phyloP scores from a whole-genome alignment of 1,140 invertebrate genomes.

The Drosophila grimshawi region DNA sequence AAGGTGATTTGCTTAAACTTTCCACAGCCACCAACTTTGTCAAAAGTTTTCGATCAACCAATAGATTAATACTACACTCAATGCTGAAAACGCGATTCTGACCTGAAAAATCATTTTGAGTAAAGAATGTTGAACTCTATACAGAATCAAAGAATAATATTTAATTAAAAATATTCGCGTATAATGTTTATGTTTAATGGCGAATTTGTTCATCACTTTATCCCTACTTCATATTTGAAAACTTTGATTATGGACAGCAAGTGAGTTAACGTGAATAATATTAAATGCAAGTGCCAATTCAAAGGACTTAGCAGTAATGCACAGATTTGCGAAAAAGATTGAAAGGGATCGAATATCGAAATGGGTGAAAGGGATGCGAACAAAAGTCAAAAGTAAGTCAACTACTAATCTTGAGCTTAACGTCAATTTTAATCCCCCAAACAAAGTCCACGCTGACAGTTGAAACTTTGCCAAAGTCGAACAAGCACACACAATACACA shows the following conservation, averaged over 20 bases:
- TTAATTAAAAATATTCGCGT: too few species aligned
- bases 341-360: slow-evolving; percentile 3
- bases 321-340: slow-evolving; percentile 9
- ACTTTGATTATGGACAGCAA: slow-evolving; percentile 9
- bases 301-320: slow-evolving; percentile 34
- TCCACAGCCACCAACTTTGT: too few species aligned
- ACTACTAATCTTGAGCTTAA: slow-evolving; percentile 77
- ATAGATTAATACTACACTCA: too few species aligned
- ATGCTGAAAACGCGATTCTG: too few species aligned
- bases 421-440: slow-evolving; percentile 64
- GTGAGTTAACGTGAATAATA: slow-evolving; percentile 26
- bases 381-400: slow-evolving; percentile 54
- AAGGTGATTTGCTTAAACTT: too few species aligned
- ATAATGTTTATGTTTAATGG: too few species aligned
- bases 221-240: background rate
- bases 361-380: slow-evolving; percentile 8
- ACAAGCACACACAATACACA: slow-evolving; percentile 9
- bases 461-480: slow-evolving; percentile 64
- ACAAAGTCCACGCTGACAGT: slow-evolving; percentile 68
- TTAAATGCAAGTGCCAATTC: slow-evolving; percentile 23
- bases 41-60: too few species aligned
- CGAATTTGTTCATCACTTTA: too few species aligned
- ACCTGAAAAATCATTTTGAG: too few species aligned
- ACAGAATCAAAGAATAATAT: too few species aligned
- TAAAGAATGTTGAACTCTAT: too few species aligned